Evolutionary conservation across 2,888 invertebrate genomes (phyloP), one percentile per base, ranked within the genome.

Genomic region (Coecobrya sp.): DNA sequence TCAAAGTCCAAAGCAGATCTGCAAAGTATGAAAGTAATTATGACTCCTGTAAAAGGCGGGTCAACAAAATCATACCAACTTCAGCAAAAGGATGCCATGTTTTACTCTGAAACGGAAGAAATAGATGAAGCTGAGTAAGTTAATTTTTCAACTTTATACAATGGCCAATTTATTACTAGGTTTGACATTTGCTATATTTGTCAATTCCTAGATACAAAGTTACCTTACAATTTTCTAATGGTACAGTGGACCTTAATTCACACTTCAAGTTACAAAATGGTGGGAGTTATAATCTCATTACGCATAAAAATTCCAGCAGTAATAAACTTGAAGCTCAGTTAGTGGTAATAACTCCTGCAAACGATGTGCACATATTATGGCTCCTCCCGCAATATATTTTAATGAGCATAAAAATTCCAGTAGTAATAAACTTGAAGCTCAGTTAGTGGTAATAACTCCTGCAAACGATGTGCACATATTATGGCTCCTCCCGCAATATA

Each of bases 401-500:
- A 13, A 97, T 98, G 86, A n/a, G n/a, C n/a, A n/a, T 73, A 59
- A 36, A 25, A 85, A 84, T 65, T 55, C 86, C 19, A 70, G 22
- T 0, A 42, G 36, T 16, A 52, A 49, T 11, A 45, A 65, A 65
- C 8, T 87, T 11, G 16, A 88, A 86, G 96, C 96, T 0, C 96
- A 96, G 86, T 11, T 94, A 11, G 92, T 94, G n/a, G 81, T 81
- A 10, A 96, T 98, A 45, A 97, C 97, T 0, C 96, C 97, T 1
- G 97, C 97, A 0, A 98, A 98, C 95, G 96, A 97, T 1, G 95
- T 99, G 0, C 97, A 98, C 95, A 98, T 99, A 95, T 95, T 98
- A 5, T 98, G 97, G 97, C 97, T 98, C 94, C 96, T 98, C 30
- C 98, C 98, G 0, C 98, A 98, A 95, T 98, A 98, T 95, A 95